Percentiles rank a stretch among this genome's conserved stretches.
Evolutionary conservation across 2,797 vertebrate genomes (phyloP).

Genomic region (Yasuhikotakia modesta): DNA sequence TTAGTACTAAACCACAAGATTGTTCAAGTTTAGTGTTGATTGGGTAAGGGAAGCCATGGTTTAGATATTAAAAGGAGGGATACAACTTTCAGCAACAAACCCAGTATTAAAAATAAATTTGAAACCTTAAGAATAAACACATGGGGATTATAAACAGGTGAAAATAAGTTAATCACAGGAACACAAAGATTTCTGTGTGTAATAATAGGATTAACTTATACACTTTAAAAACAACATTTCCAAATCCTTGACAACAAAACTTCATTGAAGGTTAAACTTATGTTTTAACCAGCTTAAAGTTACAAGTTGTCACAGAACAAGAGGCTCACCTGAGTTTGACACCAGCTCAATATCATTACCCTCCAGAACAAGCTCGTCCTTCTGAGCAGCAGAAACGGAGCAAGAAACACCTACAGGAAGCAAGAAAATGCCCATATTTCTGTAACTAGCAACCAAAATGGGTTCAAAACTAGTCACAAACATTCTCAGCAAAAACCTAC

Average conservation of each 20-base stretch:
- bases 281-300: neutral
- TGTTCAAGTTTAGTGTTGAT: neutral
- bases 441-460: neutral
- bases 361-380: constrained; percentile 96
- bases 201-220: neutral
- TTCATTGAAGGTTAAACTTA: too few species aligned
- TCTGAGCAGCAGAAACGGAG: constrained; percentile 88
- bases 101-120: neutral
- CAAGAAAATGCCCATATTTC: neutral
- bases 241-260: neutral
- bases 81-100: neutral
- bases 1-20: neutral
- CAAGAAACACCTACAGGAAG: constrained; percentile 85
- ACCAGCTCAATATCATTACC: constrained; percentile 98
- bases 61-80: neutral
- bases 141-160: neutral
- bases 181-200: neutral
- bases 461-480: neutral
- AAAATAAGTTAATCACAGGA: neutral
- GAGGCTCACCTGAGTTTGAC: constrained; percentile 91
- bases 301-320: neutral
- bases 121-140: neutral
- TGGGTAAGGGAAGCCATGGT: neutral
- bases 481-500: too few species aligned
- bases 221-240: neutral